A percentile compares a stretch with the other conserved stretches of the same genome.
Conservation (phyloP, 2,113 vertebrate species). For the Capra hircus region DNA sequence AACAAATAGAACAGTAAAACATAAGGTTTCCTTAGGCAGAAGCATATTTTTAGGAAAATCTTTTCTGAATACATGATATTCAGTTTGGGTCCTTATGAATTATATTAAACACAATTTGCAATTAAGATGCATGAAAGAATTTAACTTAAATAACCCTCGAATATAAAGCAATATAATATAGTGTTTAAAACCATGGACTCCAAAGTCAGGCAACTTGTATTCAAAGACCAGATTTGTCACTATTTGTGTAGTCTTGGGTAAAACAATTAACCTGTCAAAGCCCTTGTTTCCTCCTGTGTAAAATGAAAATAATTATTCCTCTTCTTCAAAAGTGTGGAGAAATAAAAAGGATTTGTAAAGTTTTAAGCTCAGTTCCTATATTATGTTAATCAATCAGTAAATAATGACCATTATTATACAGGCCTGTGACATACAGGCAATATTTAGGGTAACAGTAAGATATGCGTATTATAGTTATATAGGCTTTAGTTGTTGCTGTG, state of each 20-base stretch:
- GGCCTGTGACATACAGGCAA: neutral
- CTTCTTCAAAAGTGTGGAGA: neutral
- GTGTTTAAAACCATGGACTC: neutral
- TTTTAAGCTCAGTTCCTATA: neutral
- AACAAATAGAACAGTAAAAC: conserved; percentile 12
- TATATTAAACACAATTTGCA: neutral
- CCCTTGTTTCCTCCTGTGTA: neutral
- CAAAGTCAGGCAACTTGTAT: neutral
- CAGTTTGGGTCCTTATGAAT: neutral
- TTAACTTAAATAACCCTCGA: neutral
- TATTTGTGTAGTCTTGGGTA: neutral
- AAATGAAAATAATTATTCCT: neutral
- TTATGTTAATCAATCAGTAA: neutral
- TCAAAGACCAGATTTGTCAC: neutral
- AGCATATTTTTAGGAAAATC: neutral
- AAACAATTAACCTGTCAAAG: neutral
- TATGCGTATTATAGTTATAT: neutral
- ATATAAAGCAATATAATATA: neutral
- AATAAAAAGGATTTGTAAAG: neutral
- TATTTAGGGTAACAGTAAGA: neutral
- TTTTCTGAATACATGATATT: neutral
- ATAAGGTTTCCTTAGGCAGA: conserved; percentile 18
- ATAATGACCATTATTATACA: neutral
- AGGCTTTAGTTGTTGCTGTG: neutral
- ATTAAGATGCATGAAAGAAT: conserved; percentile 25